Conservation (phyloP, 2,797 vertebrate species). For the Leucoraja ocellata region DNA sequence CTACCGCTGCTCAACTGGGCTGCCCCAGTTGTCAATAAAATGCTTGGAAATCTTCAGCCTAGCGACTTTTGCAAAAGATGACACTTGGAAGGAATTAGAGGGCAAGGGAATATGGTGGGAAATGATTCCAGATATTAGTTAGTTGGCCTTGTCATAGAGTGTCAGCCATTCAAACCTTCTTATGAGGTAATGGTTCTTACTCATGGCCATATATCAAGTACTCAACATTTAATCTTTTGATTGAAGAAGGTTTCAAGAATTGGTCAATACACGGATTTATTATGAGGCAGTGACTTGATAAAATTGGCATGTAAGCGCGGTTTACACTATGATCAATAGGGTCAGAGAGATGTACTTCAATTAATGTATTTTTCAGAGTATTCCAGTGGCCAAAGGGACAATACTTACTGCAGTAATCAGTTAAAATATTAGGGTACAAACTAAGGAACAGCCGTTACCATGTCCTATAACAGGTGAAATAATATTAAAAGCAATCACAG, state of each 20-base stretch:
- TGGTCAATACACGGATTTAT: not conserved
- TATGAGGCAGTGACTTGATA: not conserved
- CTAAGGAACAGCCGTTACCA: not conserved
- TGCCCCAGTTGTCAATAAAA: not conserved
- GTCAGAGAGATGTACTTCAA: not conserved
- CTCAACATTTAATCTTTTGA: not conserved
- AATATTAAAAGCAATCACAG: not conserved
- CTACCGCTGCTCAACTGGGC: too few species aligned
- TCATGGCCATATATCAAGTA: not conserved
- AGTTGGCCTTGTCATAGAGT: not conserved
- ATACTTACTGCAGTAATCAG: not conserved
- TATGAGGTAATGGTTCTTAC: not conserved
- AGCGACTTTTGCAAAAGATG: not conserved
- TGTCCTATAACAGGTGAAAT: not conserved
- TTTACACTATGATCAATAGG: not conserved
- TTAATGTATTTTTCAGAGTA: not conserved
- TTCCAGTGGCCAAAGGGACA: not conserved
- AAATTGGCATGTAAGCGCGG: not conserved
- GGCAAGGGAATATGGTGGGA: not conserved
- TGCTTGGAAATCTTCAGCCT: not conserved
- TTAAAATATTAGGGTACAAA: not conserved
- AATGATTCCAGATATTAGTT: not conserved
- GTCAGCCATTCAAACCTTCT: not conserved
- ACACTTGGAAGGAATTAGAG: not conserved
- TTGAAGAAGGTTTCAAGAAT: not conserved